Evolutionary conservation across 1,140 invertebrate genomes (phyloP), one percentile per base, ranked within the genome.

Genomic region (Drosophila nannoptera): DNA sequence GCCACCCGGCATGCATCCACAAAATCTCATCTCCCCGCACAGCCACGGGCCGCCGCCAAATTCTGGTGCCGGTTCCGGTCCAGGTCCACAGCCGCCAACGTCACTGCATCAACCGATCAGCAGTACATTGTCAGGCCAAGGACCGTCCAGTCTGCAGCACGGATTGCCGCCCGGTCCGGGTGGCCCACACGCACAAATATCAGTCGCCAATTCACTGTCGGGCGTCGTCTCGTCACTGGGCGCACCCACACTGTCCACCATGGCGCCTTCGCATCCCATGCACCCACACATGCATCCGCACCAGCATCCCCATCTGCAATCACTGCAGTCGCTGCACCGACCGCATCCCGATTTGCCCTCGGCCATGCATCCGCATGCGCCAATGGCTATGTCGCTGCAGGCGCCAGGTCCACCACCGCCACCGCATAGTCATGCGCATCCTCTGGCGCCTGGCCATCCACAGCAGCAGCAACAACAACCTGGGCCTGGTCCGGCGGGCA

Each of bases 21-120:
- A 92, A 89, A 93, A 93, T 87, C 89, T 93, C 54, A 93, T 93
- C 91, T 74, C 78, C 4, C 66, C 78, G 14, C 78, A 73, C 29
- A 68, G 67, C 9, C 80, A 84, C 11, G 78, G 78, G 6, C 63
- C 69, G 31, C 74, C 73, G 0, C 64, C 73, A 11, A 71, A 66
- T 14, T 14, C 54, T 6, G 58, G 63, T 6, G 43, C 55, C 29
- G 31, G 43, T 35, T 42, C 61, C 14, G 67, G 69, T 5, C 58
- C 56, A 1, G 75, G 42, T 5, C 70, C 76, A 2, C 77, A 78
- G 42, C 77, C 77, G n/a, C 74, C 81, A 9, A 80, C 81, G 7
- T 86, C 81, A 9, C 49, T 84, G 46, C 81, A 84, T 36, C 80
- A 84, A 45, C 65, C 80, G 4, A 48, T 66, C 8, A 55, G 61